Evolutionary conservation across 2,888 invertebrate species (phyloP).

Genomic region (Phyto melanocephala): DNA sequence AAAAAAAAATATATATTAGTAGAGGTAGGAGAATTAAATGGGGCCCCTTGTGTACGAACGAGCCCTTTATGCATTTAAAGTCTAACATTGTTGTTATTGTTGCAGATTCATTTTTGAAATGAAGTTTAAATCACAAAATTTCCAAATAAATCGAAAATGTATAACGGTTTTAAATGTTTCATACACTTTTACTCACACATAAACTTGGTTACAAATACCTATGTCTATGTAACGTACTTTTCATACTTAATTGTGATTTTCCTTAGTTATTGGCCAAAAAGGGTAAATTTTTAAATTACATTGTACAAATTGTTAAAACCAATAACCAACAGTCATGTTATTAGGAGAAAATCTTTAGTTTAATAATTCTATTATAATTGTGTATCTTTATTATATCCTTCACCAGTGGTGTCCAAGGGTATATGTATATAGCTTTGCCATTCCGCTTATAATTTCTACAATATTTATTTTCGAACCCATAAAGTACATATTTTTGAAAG

Average conservation of each 20-base stretch:
- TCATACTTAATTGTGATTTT: no score
- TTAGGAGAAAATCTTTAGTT: neutral
- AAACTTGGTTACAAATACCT: neutral
- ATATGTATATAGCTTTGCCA: no score
- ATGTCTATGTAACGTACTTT: no score
- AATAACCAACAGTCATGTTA: neutral
- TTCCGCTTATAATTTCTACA: no score
- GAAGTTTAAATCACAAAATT: neutral
- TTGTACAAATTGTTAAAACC: neutral
- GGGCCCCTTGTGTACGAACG: neutral
- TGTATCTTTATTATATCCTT: no score
- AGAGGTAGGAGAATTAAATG: neutral
- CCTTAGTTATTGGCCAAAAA: neutral
- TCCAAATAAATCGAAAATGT: neutral
- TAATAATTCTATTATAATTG: neutral
- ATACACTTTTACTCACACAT: neutral
- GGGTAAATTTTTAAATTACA: neutral
- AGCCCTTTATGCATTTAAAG: slow-evolving; percentile 20
- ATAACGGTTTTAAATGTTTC: slow-evolving; percentile 9
- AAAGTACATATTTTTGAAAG: no score
- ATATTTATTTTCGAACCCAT: no score
- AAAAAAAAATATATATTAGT: neutral
- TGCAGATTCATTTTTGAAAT: neutral
- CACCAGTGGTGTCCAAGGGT: no score
- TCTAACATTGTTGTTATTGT: slow-evolving; percentile 23